These are phyloP conservation scores for Triplophysa bombifrons DNA, from an alignment of 2,797 vertebrate genomes.

Conservation along the genomic window DNA sequence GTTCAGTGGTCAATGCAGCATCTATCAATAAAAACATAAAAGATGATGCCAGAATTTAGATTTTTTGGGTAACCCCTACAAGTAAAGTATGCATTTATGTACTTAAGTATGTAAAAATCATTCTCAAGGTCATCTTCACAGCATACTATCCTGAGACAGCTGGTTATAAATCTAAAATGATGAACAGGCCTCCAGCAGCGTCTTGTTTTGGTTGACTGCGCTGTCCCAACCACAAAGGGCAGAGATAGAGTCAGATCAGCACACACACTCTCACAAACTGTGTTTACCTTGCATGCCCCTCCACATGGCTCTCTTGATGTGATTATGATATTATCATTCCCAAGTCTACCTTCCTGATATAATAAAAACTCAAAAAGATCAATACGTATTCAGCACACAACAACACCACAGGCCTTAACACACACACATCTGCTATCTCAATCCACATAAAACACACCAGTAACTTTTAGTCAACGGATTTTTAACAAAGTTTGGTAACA, in stretches of 20 bases:
- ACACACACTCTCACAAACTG: not conserved
- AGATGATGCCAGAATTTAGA: too few relatives aligned
- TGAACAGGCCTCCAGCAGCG: not conserved
- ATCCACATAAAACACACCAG: constrained; percentile 16
- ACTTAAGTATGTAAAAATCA: too few relatives aligned
- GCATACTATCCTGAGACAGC: not conserved
- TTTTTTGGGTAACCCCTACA: too few relatives aligned
- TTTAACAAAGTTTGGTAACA: not conserved
- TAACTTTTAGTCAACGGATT: constrained; percentile 18
- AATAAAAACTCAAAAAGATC: constrained; percentile 36
- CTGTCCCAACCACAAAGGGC: not conserved
- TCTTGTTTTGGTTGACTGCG: constrained; percentile 12
- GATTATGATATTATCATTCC: constrained; percentile 21
- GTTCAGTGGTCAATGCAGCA: too few relatives aligned
- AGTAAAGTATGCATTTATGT: too few relatives aligned
- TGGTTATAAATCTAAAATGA: constrained; percentile 9
- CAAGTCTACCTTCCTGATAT: constrained; percentile 6
- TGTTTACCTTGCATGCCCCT: constrained; percentile 18
- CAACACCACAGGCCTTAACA: constrained; percentile 1
- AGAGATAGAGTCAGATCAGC: not conserved
- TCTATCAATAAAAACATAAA: too few relatives aligned
- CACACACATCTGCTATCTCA: constrained; percentile 24
- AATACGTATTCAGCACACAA: constrained; percentile 12
- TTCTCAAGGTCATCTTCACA: not conserved
- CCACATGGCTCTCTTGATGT: constrained; percentile 5